phyloP scores from a whole-genome alignment of 2,113 vertebrate genomes.

The Sigmodon hispidus region DNA sequence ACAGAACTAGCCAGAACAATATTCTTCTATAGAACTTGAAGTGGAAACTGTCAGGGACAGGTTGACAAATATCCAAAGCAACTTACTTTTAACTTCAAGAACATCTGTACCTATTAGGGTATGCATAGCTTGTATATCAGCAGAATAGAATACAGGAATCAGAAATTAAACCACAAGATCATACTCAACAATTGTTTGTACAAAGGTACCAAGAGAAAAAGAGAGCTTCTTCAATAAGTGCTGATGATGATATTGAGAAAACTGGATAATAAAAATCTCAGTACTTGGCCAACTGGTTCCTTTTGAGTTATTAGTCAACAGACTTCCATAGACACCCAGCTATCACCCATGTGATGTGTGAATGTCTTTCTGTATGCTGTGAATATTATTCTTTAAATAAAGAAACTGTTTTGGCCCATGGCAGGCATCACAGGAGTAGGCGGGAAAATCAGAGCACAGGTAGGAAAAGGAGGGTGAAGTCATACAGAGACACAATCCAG shows the following conservation, averaged over 20 bases:
- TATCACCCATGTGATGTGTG: too few species aligned
- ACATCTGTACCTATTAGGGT: not conserved
- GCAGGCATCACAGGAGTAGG: too few species aligned
- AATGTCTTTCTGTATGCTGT: too few species aligned
- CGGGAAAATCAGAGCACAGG: too few species aligned
- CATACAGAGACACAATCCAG: too few species aligned
- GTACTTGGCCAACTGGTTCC: not conserved
- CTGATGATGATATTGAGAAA: not conserved
- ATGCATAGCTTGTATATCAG: too few species aligned
- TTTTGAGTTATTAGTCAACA: not conserved
- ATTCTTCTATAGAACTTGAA: not conserved
- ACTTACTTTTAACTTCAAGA: not conserved
- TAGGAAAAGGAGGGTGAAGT: too few species aligned
- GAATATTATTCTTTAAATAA: too few species aligned
- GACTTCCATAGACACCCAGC: not conserved
- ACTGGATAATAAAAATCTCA: not conserved
- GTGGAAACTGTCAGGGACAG: fast-evolving
- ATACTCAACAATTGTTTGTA: not conserved
- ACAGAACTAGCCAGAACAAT: not conserved
- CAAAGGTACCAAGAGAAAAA: not conserved
- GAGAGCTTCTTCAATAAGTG: not conserved
- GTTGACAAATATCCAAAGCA: not conserved
- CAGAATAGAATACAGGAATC: not conserved
- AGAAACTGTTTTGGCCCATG: too few species aligned
- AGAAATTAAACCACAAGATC: not conserved